These are phyloP conservation scores for Lucilia cuprina DNA, from an alignment of 1,140 invertebrate genomes.

Conservation along the genomic window DNA sequence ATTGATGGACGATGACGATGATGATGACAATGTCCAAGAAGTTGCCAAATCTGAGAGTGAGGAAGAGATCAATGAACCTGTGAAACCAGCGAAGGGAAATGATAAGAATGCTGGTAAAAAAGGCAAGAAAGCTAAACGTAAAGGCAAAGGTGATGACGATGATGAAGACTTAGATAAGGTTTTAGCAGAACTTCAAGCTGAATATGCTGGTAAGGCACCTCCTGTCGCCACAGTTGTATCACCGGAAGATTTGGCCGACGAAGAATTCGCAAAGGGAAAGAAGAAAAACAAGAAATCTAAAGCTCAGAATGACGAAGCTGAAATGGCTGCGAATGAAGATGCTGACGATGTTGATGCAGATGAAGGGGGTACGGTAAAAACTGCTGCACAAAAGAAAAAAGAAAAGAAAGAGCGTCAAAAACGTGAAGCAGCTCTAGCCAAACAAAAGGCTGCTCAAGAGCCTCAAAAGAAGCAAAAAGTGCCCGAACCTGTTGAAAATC, in stretches of 20 bases:
- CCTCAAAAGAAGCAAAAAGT: constrained; percentile 59
- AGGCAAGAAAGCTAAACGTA: constrained; percentile 75
- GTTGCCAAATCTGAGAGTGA: constrained; percentile 62
- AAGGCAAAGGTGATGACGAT: constrained; percentile 77
- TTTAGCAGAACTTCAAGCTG: constrained; percentile 79
- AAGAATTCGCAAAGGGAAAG: constrained; percentile 64
- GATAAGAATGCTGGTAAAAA: constrained; percentile 70
- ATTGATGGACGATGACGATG: constrained; percentile 66
- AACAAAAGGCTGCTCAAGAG: constrained; percentile 65
- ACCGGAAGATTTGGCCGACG: constrained; percentile 61
- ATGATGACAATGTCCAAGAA: constrained; percentile 52
- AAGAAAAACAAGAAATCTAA: constrained; percentile 64
- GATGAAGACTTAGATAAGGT: constrained; percentile 83
- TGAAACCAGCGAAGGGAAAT: constrained; percentile 64
- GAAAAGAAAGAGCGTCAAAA: constrained; percentile 87
- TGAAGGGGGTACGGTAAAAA: constrained; percentile 74
- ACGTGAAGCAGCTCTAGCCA: constrained; percentile 66
- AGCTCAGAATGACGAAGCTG: constrained; percentile 49
- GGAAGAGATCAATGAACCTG: constrained; percentile 64
- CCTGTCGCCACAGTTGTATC: constrained; percentile 42
- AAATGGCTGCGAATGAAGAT: constrained; percentile 63
- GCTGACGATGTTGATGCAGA: constrained; percentile 67
- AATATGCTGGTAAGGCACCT: constrained; percentile 72
- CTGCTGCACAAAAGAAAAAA: constrained; percentile 85
- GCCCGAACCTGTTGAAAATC: constrained; percentile 46